Base-by-base conservation (phyloP, 2,888 invertebrate species). In the Timandra comae region DNA sequence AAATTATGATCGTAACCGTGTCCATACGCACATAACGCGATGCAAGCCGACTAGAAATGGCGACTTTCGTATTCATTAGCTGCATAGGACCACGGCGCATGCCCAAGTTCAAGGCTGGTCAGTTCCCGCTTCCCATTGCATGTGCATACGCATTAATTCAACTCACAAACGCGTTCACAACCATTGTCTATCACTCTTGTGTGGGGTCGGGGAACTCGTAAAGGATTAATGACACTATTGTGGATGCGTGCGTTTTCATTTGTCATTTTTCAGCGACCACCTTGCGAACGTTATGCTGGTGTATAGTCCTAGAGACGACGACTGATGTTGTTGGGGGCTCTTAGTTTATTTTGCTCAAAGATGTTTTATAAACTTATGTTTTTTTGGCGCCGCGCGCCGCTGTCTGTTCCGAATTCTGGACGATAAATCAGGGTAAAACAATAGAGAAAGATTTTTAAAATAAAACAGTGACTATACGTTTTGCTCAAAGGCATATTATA, bases 91-190 rank as follows among this genome's bases (percentile, higher is more conserved):
- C 24, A 63, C 60, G 68, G 76, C 73, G 70, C 63, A 24, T 5
- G 10, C 7, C 54, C 75, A 82, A 80, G 84, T 85, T 85, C 84
- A 85, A 85, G 84, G 84, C 76, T 81, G 81, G 78, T 73, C 81
- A 67, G 56, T 55, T 63, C 64, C 57, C 70, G 71, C 73, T 78
- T 76, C 73, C 76, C 77, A 74, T 71, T 76, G 80, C 80, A 76
- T 74, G 78, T 71, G 69, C 67, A 74, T 67, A 64, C 64, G 66
- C 69, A 81, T 82, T 81, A 66, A 85, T 82, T 81, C 82, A 63
- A 58, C 80, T 74, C 82, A 80, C 82, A 81, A 70, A 60, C 71
- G 49, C 70, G 56, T 67, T 80, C 72, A 74, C 77, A 70, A 74
- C 79, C 81, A 85, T 85, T 84, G 84, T 85, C 84, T 85, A 82